Conservation (phyloP, 2,113 vertebrate species). For the Silurus meridionalis region DNA sequence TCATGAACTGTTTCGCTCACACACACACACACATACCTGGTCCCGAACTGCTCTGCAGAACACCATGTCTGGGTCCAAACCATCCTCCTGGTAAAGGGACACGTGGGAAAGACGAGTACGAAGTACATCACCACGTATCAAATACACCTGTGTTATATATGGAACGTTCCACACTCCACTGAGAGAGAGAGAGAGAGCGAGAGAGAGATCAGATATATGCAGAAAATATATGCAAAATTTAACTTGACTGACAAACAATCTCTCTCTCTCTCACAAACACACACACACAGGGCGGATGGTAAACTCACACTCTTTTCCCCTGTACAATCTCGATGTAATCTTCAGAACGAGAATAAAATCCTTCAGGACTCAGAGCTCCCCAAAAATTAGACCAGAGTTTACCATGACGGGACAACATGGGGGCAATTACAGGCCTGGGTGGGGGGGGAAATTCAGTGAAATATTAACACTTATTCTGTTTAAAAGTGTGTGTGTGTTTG, state of each 20-base stretch:
- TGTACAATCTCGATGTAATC: conserved; percentile 82
- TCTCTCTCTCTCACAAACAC: too few relatives aligned
- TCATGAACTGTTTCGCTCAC: conserved; percentile 45
- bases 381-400: conserved; percentile 84
- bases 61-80: conserved; percentile 75
- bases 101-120: conserved; percentile 63
- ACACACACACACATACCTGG: conserved; percentile 61
- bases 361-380: conserved; percentile 76
- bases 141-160: conserved; percentile 74
- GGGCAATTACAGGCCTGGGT: conserved; percentile 72
- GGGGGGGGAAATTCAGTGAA: too few relatives aligned
- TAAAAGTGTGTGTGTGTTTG: neutral
- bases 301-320: conserved; percentile 75
- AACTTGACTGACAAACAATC: neutral
- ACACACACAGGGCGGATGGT: neutral
- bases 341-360: conserved; percentile 76
- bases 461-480: too few relatives aligned
- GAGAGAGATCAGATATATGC: neutral
- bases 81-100: conserved; percentile 67
- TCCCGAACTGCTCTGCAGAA: conserved; percentile 75
- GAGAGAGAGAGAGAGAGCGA: neutral
- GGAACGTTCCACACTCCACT: conserved; percentile 82
- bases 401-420: conserved; percentile 77
- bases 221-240: neutral
- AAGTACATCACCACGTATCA: conserved; percentile 70